A percentile compares a stretch with the other conserved stretches of the same genome.
Evolutionary conservation across 2,113 vertebrate species (phyloP).

Genomic region (Caloenas nicobarica): DNA sequence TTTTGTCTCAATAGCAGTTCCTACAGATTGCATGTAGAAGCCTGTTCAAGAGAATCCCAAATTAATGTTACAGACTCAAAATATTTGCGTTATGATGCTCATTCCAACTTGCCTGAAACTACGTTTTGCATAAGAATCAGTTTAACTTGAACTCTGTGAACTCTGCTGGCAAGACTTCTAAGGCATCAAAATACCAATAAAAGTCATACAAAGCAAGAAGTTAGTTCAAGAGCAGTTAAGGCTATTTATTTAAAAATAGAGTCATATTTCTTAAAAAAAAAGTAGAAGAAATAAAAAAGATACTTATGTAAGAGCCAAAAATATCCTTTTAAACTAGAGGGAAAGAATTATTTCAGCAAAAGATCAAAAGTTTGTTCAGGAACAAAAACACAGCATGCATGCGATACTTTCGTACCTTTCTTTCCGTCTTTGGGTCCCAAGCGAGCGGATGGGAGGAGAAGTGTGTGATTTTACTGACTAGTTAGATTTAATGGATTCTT

Average conservation of each 20-base stretch:
- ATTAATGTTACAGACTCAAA: slow-evolving; percentile 12
- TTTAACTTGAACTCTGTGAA: slow-evolving; percentile 31
- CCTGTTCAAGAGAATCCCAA: background rate
- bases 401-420: background rate
- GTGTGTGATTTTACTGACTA: background rate
- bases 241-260: background rate
- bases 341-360: background rate
- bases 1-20: background rate
- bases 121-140: slow-evolving; percentile 17
- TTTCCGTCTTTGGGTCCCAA: background rate
- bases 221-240: background rate
- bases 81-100: background rate
- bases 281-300: background rate
- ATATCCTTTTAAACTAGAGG: background rate
- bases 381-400: background rate
- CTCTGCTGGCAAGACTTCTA: slow-evolving; percentile 44
- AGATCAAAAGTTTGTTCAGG: background rate
- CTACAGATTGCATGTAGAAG: background rate
- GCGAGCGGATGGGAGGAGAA: background rate
- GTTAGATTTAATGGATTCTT: background rate
- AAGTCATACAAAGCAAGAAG: background rate
- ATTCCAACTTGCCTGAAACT: slow-evolving; percentile 22
- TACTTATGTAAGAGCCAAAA: background rate
- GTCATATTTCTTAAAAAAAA: background rate
- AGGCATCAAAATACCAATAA: slow-evolving; percentile 14